Evolutionary conservation across 2,797 vertebrate species (phyloP), one percentile per base, ranked within the genome.

Genomic region (Intellagama lesueurii): DNA sequence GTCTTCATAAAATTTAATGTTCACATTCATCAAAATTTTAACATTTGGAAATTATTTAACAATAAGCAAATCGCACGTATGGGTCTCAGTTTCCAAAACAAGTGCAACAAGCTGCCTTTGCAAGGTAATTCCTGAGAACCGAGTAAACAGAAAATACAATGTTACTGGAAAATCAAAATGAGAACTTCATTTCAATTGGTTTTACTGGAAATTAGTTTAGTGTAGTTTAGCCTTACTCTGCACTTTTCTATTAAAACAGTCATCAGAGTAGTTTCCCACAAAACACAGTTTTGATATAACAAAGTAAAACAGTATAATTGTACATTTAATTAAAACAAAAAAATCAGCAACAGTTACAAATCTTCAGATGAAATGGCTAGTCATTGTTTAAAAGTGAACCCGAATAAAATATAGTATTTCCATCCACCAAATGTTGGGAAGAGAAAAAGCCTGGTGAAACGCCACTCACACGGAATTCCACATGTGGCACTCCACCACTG

Each of bases 1-100:
- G 44, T 70, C 91, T 94, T 92, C 93, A 96, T 96, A 94, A 96
- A 96, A 96, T 94, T 95, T 96, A 95, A 96, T 89, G 85, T 73
- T 89, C 87, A 87, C 81, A 91, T 94, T 91, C 91, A 94, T 96
- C 94, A 96, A 95, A 92, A 94, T 93, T 94, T 95, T 95, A 96
- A 94, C 90, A 95, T 93, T 95, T 91, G 91, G 91, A 95, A 91
- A 94, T 96, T 94, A 95, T 95, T 95, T 95, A 95, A 83, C 94
- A 96, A 94, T 88, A 93, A 94, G 85, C 73, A 89, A 75, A 91
- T 90, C 22, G 66, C 91, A 94, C 93, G 91, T 91, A 85, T 49
- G 87, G 76, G 93, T 94, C 84, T 91, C 32, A 66, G 83, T 95
- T 94, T 93, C 81, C 90, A 93, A 91, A 93, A 82, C 89, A 94